Evolutionary conservation across 2,888 invertebrate genomes (phyloP).

Genomic region (Dermolepida albohirtum): DNA sequence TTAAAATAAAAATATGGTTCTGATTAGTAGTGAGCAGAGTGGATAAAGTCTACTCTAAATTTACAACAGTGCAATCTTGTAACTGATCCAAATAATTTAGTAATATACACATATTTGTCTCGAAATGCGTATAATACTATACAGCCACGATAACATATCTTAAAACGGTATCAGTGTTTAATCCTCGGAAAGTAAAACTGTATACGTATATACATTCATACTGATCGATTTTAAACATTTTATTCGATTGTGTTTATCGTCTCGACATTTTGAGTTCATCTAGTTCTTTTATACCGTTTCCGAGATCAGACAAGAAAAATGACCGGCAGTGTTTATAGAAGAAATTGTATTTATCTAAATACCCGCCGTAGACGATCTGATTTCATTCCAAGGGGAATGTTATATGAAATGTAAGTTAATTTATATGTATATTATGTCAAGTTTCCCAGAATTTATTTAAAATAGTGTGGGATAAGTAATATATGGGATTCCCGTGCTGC

Average conservation of each 20-base stretch:
- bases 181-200: slow-evolving; percentile 9
- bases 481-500: too few relatives aligned
- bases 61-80: too few relatives aligned
- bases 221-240: slow-evolving; percentile 5
- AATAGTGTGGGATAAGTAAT: too few relatives aligned
- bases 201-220: slow-evolving; percentile 5
- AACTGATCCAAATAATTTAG: too few relatives aligned
- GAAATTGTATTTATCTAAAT: slow-evolving; percentile 41
- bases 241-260: background rate
- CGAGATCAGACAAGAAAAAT: background rate
- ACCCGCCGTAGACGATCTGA: slow-evolving; percentile 57
- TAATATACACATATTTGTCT: too few relatives aligned
- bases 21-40: too few relatives aligned
- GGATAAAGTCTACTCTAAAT: too few relatives aligned
- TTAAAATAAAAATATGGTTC: background rate
- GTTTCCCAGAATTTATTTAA: too few relatives aligned
- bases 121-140: too few relatives aligned
- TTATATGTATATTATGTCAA: too few relatives aligned
- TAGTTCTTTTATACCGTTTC: too few relatives aligned
- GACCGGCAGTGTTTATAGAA: slow-evolving; percentile 30
- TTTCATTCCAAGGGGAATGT: slow-evolving; percentile 54
- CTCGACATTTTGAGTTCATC: too few relatives aligned
- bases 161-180: slow-evolving; percentile 18
- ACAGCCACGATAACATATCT: slow-evolving; percentile 13
- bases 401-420: slow-evolving; percentile 24